A percentile compares a stretch with the other conserved stretches of the same genome.
Conservation (phyloP, 2,888 invertebrate species). For the Drosophila multiciliata region DNA sequence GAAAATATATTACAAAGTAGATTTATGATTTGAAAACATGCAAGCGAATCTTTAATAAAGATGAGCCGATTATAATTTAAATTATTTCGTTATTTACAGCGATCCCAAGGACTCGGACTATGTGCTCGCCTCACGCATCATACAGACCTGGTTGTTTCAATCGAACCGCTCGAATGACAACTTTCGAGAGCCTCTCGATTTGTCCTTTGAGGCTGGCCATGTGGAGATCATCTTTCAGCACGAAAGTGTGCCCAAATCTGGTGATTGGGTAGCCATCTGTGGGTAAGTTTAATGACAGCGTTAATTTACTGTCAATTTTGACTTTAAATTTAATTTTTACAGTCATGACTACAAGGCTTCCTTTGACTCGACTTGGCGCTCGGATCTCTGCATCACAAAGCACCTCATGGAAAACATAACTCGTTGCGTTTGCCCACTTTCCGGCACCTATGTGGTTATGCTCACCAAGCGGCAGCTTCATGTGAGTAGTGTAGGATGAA, state of each 20-base stretch:
- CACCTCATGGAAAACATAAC: constrained; percentile 86
- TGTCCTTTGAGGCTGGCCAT: constrained; percentile 84
- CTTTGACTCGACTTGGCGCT: constrained; percentile 87
- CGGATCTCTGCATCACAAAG: constrained; percentile 87
- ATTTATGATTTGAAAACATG: neutral
- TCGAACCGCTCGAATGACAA: constrained; percentile 85
- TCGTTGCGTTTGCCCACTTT: constrained; percentile 87
- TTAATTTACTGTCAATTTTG: neutral
- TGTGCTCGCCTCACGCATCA: constrained; percentile 84
- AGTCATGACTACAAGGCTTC: constrained; percentile 85
- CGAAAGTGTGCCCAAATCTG: constrained; percentile 80
- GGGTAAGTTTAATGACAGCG: constrained; percentile 75
- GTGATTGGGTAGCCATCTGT: constrained; percentile 84
- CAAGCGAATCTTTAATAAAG: neutral
- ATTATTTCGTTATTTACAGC: constrained; percentile 44
- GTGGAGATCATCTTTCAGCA: constrained; percentile 85
- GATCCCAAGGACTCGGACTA: constrained; percentile 84
- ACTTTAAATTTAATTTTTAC: neutral
- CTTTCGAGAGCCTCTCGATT: constrained; percentile 82
- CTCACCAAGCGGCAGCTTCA: constrained; percentile 86
- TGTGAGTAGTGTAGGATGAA: constrained; percentile 82
- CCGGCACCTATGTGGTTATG: constrained; percentile 88
- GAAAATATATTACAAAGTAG: neutral
- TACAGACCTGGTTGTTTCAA: constrained; percentile 85
- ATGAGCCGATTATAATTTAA: neutral